phyloP scores from a whole-genome alignment of 2,113 vertebrate genomes.

The Rhinolophus ferrumequinum region DNA sequence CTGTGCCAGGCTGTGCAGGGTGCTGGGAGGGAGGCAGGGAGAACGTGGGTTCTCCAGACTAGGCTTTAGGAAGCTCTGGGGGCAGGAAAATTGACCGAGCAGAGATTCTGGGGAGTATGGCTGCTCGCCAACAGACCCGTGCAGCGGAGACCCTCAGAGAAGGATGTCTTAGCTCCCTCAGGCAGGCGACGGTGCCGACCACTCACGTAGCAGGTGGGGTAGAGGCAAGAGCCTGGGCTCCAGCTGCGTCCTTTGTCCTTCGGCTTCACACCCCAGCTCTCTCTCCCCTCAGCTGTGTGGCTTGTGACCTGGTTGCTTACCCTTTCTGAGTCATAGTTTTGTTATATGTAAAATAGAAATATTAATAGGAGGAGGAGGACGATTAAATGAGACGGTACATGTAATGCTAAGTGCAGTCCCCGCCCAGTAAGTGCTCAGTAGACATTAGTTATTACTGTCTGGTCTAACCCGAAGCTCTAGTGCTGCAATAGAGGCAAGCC shows the following conservation, averaged over 20 bases:
- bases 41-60: background rate
- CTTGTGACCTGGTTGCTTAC: background rate
- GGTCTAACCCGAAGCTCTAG: background rate
- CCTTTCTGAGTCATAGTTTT: background rate
- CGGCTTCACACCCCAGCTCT: fast-evolving
- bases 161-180: background rate
- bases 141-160: no score
- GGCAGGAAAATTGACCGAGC: background rate
- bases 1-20: background rate
- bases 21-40: background rate
- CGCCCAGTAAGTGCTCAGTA: fast-evolving
- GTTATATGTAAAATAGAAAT: background rate
- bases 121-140: background rate
- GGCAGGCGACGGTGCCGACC: fast-evolving
- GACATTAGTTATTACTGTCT: fast-evolving
- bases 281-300: background rate
- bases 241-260: fast-evolving
- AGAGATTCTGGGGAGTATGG: background rate
- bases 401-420: fast-evolving
- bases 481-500: background rate
- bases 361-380: background rate
- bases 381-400: background rate
- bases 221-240: background rate
- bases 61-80: background rate
- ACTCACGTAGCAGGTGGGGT: fast-evolving